Evolutionary conservation across 1,140 invertebrate species (phyloP).

Genomic region (Drosophila pseudoananassae): DNA sequence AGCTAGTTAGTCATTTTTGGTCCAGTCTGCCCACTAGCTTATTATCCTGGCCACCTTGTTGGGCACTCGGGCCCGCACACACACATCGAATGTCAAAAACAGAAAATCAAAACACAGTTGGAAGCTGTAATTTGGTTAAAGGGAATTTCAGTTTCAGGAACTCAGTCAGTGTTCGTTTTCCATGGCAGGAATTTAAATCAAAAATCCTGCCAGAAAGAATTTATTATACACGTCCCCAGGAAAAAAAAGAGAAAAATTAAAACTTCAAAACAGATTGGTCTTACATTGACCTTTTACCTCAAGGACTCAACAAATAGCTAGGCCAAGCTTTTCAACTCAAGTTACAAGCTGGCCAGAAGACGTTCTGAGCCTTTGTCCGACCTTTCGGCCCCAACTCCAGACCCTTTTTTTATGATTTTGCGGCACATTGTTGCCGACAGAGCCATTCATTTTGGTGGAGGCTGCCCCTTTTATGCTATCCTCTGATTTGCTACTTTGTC

Average conservation of each 20-base stretch:
- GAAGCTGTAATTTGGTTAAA: neutral
- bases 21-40: slow-evolving; percentile 27
- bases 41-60: neutral
- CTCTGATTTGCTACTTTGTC: slow-evolving; percentile 77
- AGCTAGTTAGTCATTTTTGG: slow-evolving; percentile 43
- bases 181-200: slow-evolving; percentile 5
- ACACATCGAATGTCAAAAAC: neutral
- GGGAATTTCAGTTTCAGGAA: neutral
- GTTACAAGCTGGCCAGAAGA: slow-evolving; percentile 12
- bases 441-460: slow-evolving; percentile 28
- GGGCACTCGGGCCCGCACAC: neutral
- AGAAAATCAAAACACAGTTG: neutral
- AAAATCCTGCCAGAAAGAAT: slow-evolving; percentile 2
- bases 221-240: neutral
- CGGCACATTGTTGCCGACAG: slow-evolving; percentile 10
- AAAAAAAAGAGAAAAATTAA: neutral
- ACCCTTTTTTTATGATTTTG: slow-evolving; percentile 42
- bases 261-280: slow-evolving; percentile 29
- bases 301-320: slow-evolving; percentile 1
- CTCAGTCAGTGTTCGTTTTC: neutral
- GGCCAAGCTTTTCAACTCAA: slow-evolving; percentile 13
- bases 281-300: slow-evolving; percentile 43
- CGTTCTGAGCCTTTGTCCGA: slow-evolving; percentile 29
- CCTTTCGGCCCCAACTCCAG: slow-evolving; percentile 22
- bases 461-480: slow-evolving; percentile 60